Evolutionary conservation across 2,797 vertebrate genomes (phyloP), one percentile per base, ranked within the genome.

Genomic region (Lindbergichthys nudifrons): DNA sequence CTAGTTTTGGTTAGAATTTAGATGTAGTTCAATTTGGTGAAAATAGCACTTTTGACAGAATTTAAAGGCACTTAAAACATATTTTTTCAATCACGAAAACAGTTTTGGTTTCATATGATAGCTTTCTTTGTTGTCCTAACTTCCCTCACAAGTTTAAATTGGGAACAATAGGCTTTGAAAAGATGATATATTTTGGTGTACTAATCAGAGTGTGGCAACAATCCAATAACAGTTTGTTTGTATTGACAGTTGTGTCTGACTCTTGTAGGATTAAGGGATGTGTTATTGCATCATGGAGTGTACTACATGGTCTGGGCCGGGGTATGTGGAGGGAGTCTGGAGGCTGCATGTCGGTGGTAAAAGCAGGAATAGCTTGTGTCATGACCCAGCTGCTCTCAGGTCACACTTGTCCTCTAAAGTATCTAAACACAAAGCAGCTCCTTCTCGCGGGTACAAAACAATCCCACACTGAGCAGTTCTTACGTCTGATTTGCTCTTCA

Each of bases 281-380:
- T 7, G n/a, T 45, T 9, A 8, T 39, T 32, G 52, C 15, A 30
- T 65, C 60, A 51, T n/a, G 68, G 39, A 41, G 32, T 39, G 9
- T 43, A 26, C 0, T 58, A 57, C 60, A 71, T 62, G 52, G 73
- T 50, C 47, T 59, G 68, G 61, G 42, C 52, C 0, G 3, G 57
- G 43, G 65, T 58, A 43, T 76, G 80, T 48, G 65, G 50, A 11
- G 14, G 68, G 73, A 75, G 70, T 76, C 18, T 12, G 72, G 73
- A 75, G 73, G 79, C 18, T 73, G 70, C 70, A 13, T 66, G 79
- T 60, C 26, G 21, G 70, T 47, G 69, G 64, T n/a, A 46, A 58
- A 67, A 10, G 50, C 80, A 77, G 74, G 58, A 87, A 84, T 81
- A 85, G 77, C 47, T 79, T 0, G 9, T 65, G 82, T 77, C 65